Evolutionary conservation across 2,888 invertebrate genomes (phyloP), one percentile per base, ranked within the genome.

Genomic region (Tenthredo amoena): DNA sequence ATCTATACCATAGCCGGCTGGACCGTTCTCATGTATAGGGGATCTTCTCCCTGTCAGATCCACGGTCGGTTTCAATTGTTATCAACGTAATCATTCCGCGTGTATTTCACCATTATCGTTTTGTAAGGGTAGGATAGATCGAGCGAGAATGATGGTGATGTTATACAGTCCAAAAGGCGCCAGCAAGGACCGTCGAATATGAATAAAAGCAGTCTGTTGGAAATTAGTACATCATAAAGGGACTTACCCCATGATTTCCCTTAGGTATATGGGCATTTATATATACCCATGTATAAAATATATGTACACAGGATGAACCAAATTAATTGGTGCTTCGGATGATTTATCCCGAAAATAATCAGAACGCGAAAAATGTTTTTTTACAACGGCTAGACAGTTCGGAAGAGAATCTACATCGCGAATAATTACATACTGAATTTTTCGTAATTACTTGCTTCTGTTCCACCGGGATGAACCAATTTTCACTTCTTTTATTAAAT

Each of bases 201-300:
- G 26, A 62, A 68, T 83, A 50, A 68, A 65, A 43, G 47, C 31
- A 65, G 68, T 68, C 68, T 83, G 68, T 43, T 37, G 31, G 68
- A 47, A 83, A 83, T 68, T 68, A 83, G 47, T 68, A 43, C 68
- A 68, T 68, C 47, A 47, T 83, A 68, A 81, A 81, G 34, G 12
- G 62, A 62, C 26, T 21, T 31, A 77, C 43, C 55, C 77, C 77
- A 40, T 62, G 15, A 62, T 62, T 81, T 81, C 62, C 50, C 50
- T 34, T 18, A 77, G 77, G 77, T 40, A 72, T 72, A 71, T 71
- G 18, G 34, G 10, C 18, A 71, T 34, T 1, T 31, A 34, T 31
- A 71, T 26, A 65, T 31, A 37, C 15, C 72, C 34, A 31, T 26
- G 31, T 71, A 40, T 43, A 47, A 34, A 77, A 18, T 55, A 18